phyloP scores from a whole-genome alignment of 1,140 invertebrate genomes.

The Ips typographus region DNA sequence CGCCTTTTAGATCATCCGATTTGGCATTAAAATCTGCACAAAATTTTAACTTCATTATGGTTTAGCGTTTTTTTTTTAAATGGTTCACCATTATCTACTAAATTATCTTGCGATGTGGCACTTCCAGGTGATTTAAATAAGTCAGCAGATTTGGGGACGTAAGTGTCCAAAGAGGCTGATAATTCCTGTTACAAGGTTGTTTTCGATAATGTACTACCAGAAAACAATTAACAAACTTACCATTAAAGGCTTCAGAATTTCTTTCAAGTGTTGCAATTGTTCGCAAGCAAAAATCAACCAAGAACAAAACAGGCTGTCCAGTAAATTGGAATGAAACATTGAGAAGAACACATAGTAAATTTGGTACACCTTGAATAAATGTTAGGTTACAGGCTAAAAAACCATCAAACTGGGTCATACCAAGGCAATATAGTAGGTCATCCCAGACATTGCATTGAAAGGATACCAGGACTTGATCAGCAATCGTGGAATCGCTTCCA shows the following conservation, averaged over 20 bases:
- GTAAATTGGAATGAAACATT: constrained; percentile 68
- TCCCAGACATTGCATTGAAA: constrained; percentile 67
- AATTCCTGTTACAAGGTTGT: constrained; percentile 57
- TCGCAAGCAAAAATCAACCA: constrained; percentile 83
- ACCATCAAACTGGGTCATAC: constrained; percentile 43
- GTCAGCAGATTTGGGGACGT: constrained; percentile 75
- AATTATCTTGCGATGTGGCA: constrained; percentile 58
- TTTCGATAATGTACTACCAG: not conserved
- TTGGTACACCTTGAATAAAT: constrained; percentile 47
- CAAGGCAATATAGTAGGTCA: constrained; percentile 66
- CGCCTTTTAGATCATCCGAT: constrained; percentile 63
- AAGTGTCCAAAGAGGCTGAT: constrained; percentile 75
- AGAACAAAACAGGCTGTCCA: constrained; percentile 78
- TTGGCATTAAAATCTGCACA: constrained; percentile 48
- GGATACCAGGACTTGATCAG: constrained; percentile 76
- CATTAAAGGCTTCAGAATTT: constrained; percentile 82
- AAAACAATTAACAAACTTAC: constrained; percentile 29
- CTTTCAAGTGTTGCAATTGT: constrained; percentile 79
- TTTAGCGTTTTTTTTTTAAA: not conserved
- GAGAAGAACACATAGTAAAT: constrained; percentile 74
- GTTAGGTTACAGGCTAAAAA: not conserved
- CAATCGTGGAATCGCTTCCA: constrained; percentile 69
- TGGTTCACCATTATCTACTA: constrained; percentile 55
- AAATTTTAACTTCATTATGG: not conserved
- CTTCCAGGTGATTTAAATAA: constrained; percentile 65